Evolutionary conservation across 2,888 invertebrate species (phyloP).

Genomic region (Amblyjoppa proteus): DNA sequence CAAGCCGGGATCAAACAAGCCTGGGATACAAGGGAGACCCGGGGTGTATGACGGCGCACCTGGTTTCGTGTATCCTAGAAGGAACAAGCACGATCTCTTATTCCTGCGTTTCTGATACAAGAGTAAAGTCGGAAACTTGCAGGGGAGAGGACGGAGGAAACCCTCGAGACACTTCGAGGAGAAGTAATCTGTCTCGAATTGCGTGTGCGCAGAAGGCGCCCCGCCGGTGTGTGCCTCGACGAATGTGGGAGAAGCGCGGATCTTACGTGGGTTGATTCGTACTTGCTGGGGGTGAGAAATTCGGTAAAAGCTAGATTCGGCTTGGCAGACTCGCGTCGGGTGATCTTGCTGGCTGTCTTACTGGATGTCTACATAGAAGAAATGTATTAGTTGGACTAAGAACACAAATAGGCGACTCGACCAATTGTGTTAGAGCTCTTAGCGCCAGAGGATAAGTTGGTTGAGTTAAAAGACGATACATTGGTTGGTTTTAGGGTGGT

Average conservation of each 20-base stretch:
- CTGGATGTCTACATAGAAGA: too few relatives aligned
- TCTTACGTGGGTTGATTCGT: not conserved
- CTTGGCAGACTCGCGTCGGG: not conserved
- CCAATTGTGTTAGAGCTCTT: too few relatives aligned
- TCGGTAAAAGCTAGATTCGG: not conserved
- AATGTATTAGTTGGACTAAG: too few relatives aligned
- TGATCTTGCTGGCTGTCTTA: too few relatives aligned
- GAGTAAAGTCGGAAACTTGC: not conserved
- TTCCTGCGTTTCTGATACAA: conserved; percentile 24
- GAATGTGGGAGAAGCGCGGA: not conserved
- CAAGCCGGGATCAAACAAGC: conserved; percentile 35
- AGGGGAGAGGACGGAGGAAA: conserved; percentile 14
- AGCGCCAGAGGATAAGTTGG: too few relatives aligned
- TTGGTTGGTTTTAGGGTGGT: too few relatives aligned
- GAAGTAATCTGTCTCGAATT: conserved; percentile 48
- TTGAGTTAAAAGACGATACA: too few relatives aligned
- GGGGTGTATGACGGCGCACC: not conserved
- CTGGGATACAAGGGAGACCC: not conserved
- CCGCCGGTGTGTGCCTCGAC: not conserved
- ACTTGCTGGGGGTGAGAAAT: not conserved
- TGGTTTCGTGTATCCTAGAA: conserved; percentile 16
- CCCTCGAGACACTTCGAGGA: conserved; percentile 24
- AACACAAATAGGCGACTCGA: too few relatives aligned
- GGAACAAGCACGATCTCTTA: conserved; percentile 40
- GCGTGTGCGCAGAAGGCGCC: conserved; percentile 17